Percentiles rank a stretch among this genome's conserved stretches.
phyloP scores from a whole-genome alignment of 2,797 vertebrate species.

The Nyctalus aviator region DNA sequence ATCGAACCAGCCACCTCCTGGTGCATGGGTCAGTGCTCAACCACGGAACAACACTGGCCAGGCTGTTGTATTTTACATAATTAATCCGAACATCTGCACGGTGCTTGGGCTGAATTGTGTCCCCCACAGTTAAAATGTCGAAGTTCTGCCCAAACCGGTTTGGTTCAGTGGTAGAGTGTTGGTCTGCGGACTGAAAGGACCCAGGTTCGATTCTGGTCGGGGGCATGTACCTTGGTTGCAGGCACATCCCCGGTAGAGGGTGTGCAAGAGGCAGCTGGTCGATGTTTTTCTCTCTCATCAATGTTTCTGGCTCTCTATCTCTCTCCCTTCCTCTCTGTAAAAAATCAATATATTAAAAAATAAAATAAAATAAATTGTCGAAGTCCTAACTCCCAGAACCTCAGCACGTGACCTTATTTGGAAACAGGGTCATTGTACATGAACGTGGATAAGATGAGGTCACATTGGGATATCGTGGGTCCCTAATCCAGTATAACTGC shows the following conservation, averaged over 20 bases:
- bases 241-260: too few species aligned
- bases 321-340: too few species aligned
- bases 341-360: too few species aligned
- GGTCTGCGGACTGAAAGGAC: too few species aligned
- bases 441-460: background rate
- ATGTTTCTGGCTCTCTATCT: too few species aligned
- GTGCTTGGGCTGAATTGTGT: background rate
- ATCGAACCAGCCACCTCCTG: background rate
- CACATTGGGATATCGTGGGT: background rate
- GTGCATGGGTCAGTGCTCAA: background rate
- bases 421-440: background rate
- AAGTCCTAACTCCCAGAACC: background rate
- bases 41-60: background rate
- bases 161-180: too few species aligned
- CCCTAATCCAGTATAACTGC: background rate
- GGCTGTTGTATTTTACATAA: background rate
- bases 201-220: too few species aligned
- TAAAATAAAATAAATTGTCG: background rate
- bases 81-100: background rate
- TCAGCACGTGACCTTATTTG: background rate
- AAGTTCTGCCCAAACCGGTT: background rate
- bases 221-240: too few species aligned
- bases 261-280: too few species aligned
- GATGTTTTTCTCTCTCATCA: too few species aligned
- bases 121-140: background rate